A percentile compares a stretch with the other conserved stretches of the same genome.
Conservation (phyloP, 2,888 invertebrate species). For the Drosophila tanythrix region DNA sequence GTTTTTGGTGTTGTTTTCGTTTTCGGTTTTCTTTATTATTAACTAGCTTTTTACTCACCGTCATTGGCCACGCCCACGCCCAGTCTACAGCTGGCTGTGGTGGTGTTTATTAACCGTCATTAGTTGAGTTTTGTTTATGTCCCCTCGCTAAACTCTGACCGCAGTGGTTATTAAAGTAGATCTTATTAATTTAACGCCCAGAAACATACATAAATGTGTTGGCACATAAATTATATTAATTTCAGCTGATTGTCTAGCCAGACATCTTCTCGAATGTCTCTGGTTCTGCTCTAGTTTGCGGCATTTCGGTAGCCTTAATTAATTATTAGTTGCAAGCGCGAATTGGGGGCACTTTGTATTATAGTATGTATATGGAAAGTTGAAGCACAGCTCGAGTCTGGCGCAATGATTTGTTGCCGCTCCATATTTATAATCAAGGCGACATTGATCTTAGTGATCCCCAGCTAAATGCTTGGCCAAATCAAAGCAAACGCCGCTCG, state of each 20-base stretch:
- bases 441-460: conserved; percentile 63
- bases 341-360: conserved; percentile 32
- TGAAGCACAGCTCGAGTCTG: conserved; percentile 4
- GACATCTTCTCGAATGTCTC: neutral
- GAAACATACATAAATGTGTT: conserved; percentile 32
- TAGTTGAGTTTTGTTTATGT: conserved; percentile 58
- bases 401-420: conserved; percentile 37
- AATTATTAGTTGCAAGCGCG: conserved; percentile 26
- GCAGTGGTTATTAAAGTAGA: conserved; percentile 49
- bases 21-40: conserved; percentile 61
- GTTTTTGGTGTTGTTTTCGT: conserved; percentile 20
- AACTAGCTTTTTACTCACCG: conserved; percentile 59
- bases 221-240: conserved; percentile 32
- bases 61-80: conserved; percentile 45
- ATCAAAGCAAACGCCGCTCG: conserved; percentile 44
- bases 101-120: conserved; percentile 55
- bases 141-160: conserved; percentile 32
- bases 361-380: no score
- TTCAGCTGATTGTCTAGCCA: conserved; percentile 17
- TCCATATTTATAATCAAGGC: conserved; percentile 47
- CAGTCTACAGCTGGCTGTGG: neutral
- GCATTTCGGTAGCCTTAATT: conserved; percentile 36
- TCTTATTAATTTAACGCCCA: conserved; percentile 57
- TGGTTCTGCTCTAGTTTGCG: conserved; percentile 9
- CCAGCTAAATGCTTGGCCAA: conserved; percentile 22